phyloP scores from a whole-genome alignment of 1,140 invertebrate genomes.

The Pogonomyrmex californicus region DNA sequence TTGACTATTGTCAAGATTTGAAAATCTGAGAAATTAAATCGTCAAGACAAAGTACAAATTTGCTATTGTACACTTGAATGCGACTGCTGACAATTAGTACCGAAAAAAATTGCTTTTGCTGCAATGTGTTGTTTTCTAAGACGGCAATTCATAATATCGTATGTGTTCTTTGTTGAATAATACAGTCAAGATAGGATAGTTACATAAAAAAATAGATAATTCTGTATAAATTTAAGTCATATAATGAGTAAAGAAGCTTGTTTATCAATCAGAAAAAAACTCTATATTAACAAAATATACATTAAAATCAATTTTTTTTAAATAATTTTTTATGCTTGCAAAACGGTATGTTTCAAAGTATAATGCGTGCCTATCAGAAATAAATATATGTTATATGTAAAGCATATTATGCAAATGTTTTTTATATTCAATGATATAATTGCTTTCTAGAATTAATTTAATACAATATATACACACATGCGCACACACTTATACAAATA shows the following conservation, averaged over 20 bases:
- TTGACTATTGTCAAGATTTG: conserved; percentile 68
- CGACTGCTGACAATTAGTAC: conserved; percentile 70
- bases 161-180: conserved; percentile 76
- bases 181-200: conserved; percentile 72
- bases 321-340: conserved; percentile 25
- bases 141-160: conserved; percentile 65
- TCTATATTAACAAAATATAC: conserved; percentile 25
- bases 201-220: conserved; percentile 72
- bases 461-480: neutral
- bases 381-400: conserved; percentile 33
- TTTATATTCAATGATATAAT: conserved; percentile 19
- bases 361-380: conserved; percentile 8
- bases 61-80: conserved; percentile 73
- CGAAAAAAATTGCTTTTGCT: conserved; percentile 77
- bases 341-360: conserved; percentile 14
- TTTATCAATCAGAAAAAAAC: conserved; percentile 43
- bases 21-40: conserved; percentile 70
- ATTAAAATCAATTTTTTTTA: conserved; percentile 38
- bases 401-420: conserved; percentile 22
- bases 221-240: conserved; percentile 77
- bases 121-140: conserved; percentile 71
- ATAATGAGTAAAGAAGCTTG: conserved; percentile 74
- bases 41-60: conserved; percentile 73
- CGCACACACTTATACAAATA: conserved; percentile 1
- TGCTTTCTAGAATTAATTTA: conserved; percentile 8